Evolutionary conservation across 2,797 vertebrate species (phyloP), one percentile per base, ranked within the genome.

Genomic region (Austrolebias charrua): DNA sequence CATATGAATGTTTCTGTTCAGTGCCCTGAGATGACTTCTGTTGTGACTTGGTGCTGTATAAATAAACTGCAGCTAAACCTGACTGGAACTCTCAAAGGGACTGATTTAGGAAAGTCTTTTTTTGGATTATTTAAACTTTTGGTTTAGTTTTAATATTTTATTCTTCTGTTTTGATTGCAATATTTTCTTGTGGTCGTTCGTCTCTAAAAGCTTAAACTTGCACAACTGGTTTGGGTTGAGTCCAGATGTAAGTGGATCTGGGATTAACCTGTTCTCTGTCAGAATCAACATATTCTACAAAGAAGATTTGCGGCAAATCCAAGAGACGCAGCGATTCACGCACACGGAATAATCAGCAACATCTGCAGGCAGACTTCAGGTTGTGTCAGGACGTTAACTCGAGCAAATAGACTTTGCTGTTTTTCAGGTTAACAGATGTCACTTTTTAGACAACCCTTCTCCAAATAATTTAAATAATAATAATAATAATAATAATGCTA

Each of bases 401-500:
- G 51, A n/a, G 16, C n/a, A 51, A 60, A n/a, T 62, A 69, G 38
- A 40, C 38, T 16, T 44, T 44, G 15, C 53, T 38, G 24, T 11
- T 35, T 35, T 33, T 11, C 16, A 60, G 57, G 29, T 28, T 10
- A 6, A 52, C 44, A 24, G 20, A 19, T 56, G 1, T 12, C 42
- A 6, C 50, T n/a, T 51, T 11, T 1, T 28, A 31, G n/a, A 24
- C 20, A 16, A 20, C 20, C 38, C 6, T 43, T 11, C 6, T 15
- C 16, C n/a, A 31, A 5, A 5, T 16, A 5, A 16, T 12, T 12
- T 44, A 82, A 80, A 83, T 69, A 81, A n/a, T 63, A 66, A 67
- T 55, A 66, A 76, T 75, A 71, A 89, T 85, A 90, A 85, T 86
- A 85, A 86, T 88, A 86, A 83, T 88, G 80, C 84, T 24, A 83